Evolutionary conservation across 2,113 vertebrate species (phyloP).

Genomic region (Tyrannus savana): DNA sequence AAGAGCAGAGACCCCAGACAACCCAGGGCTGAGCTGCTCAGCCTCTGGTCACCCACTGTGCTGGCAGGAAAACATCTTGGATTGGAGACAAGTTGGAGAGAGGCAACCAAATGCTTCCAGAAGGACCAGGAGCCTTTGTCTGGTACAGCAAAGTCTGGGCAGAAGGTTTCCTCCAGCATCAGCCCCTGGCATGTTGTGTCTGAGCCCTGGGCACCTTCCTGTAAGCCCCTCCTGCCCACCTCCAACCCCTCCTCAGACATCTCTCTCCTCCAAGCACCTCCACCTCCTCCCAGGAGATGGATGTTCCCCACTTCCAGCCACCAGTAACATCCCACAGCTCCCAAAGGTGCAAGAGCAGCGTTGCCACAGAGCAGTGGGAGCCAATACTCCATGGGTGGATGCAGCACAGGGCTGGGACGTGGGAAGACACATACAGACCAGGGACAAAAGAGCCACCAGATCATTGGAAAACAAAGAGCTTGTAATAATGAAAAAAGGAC

Average conservation of each 20-base stretch:
- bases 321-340: background rate
- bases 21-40: background rate
- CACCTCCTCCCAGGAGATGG: background rate
- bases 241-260: background rate
- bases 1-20: slow-evolving; percentile 4
- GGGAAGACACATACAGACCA: background rate
- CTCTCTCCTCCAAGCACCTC: background rate
- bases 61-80: background rate
- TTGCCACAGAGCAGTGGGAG: background rate
- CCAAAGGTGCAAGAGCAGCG: background rate
- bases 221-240: background rate
- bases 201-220: background rate
- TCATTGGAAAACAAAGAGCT: slow-evolving; percentile 80
- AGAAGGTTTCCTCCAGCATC: background rate
- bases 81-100: background rate
- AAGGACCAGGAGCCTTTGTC: background rate
- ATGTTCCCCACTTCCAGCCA: background rate
- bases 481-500: slow-evolving; percentile 83
- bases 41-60: background rate
- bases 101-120: background rate
- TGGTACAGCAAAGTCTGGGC: accelerated
- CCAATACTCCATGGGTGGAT: accelerated
- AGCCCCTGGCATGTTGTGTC: accelerated
- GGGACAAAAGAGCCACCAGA: slow-evolving; percentile 73
- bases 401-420: background rate